Base-by-base conservation (phyloP, 2,888 invertebrate genomes). In the Furcula furcula region DNA sequence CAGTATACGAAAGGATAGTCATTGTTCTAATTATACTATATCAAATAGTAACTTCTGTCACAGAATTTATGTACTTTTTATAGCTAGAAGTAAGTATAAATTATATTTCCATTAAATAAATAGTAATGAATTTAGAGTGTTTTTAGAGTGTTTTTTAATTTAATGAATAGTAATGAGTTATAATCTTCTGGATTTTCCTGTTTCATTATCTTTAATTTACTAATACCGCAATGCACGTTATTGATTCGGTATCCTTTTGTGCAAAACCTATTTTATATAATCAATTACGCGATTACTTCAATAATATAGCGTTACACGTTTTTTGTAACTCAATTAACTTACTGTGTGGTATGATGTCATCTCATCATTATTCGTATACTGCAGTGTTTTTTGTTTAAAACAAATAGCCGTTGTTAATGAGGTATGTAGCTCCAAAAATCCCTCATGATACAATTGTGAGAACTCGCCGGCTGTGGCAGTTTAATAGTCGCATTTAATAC, bases 401-500 rank as follows among this genome's bases (percentile, higher is more conserved):
- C 14, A 13, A 26, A 26, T 26, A 26, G 13, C 14, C 2, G 26
- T 25, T 13, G 12, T 13, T 7, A 25, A 7, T 13, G 16, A 16
- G 28, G 10, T 12, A 18, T 18, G 15, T 7, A 18, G 14, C 11
- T 30, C 37, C 31, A 40, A 56, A 55, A 48, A 34, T 33, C 28
- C 11, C 18, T 25, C 10, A 29, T 35, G 34, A n/a, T 34, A 22
- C 34, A 14, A 33, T 35, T 44, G 46, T 33, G 52, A 40, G 46
- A 38, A 14, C 36, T 26, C 39, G 25, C 32, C 29, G 41, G 40
- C 37, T 46, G 46, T 44, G 56, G 59, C 60, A 58, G 46, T 67
- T 75, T 77, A 76, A 77, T 72, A 63, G 67, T 62, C 53, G 51
- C 60, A 67, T 76, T 79, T 71, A 78, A 78, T 76, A 72, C 53